phyloP scores from a whole-genome alignment of 35 echinoderm and acorn worm genomes.

The Apostichopus japonicus region DNA sequence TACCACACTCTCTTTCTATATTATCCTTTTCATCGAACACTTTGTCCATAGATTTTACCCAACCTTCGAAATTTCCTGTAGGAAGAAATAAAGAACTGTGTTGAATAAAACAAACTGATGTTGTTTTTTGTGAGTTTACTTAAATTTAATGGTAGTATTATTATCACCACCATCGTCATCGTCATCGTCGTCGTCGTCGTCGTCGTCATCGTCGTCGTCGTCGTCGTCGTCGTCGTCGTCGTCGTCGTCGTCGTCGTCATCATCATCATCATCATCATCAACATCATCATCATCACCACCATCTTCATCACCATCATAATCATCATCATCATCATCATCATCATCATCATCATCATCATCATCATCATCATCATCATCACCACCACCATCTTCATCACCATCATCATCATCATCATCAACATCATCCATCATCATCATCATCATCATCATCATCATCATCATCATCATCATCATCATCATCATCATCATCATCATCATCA shows the following conservation, averaged over 20 bases:
- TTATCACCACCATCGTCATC: no score
- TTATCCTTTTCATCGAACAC: neutral
- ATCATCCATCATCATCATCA: no score
- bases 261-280: neutral
- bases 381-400: no score
- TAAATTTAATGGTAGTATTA: no score
- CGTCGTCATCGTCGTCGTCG: no score
- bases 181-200: no score
- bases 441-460: no score
- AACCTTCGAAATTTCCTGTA: neutral
- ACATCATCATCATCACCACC: neutral
- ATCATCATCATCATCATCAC: neutral
- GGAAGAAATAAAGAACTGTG: neutral
- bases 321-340: slow-evolving; percentile 10
- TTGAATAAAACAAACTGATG: no score
- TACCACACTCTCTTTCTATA: neutral
- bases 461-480: neutral
- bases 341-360: slow-evolving; percentile 1
- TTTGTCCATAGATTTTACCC: neutral
- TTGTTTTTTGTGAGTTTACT: no score
- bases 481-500: slow-evolving; percentile 30
- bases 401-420: no score
- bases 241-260: neutral
- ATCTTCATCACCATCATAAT: neutral
- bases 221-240: neutral